Evolutionary conservation across 1,140 invertebrate genomes (phyloP).

Genomic region (Drosophila sturtevanti): DNA sequence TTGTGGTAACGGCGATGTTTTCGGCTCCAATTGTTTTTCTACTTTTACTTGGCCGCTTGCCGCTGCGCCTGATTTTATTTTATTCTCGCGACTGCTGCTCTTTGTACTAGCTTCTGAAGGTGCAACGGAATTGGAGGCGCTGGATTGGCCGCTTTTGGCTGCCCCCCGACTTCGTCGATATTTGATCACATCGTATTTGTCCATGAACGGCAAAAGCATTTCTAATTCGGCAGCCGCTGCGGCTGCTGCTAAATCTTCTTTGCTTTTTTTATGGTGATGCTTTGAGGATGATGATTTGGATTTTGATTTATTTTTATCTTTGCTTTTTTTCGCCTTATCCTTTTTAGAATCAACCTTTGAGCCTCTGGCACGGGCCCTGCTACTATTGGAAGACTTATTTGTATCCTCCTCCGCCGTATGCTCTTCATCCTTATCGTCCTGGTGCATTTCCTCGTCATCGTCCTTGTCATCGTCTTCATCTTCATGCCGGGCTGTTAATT

Average conservation of each 20-base stretch:
- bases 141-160: constrained; percentile 29
- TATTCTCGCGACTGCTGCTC: background rate
- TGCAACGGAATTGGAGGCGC: constrained; percentile 51
- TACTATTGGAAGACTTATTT: constrained; percentile 36
- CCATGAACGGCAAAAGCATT: constrained; percentile 79
- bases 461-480: constrained; percentile 50
- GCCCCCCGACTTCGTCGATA: constrained; percentile 84
- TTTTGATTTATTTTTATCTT: constrained; percentile 36
- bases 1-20: background rate
- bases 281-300: constrained; percentile 40
- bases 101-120: constrained; percentile 58
- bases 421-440: constrained; percentile 61
- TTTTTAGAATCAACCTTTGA: constrained; percentile 21
- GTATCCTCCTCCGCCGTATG: constrained; percentile 29
- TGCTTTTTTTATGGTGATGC: constrained; percentile 52
- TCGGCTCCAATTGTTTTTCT: constrained; percentile 37
- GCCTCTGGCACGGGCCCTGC: constrained; percentile 19
- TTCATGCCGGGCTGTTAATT: constrained; percentile 61
- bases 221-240: constrained; percentile 65
- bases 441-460: constrained; percentile 33
- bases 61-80: background rate
- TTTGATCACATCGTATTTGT: constrained; percentile 87
- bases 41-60: constrained; percentile 45
- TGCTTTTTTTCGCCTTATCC: constrained; percentile 46
- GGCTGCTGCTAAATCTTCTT: constrained; percentile 60